These are phyloP conservation scores for Podarcis cretensis DNA, from an alignment of 2,113 vertebrate genomes.

Conservation along the genomic window DNA sequence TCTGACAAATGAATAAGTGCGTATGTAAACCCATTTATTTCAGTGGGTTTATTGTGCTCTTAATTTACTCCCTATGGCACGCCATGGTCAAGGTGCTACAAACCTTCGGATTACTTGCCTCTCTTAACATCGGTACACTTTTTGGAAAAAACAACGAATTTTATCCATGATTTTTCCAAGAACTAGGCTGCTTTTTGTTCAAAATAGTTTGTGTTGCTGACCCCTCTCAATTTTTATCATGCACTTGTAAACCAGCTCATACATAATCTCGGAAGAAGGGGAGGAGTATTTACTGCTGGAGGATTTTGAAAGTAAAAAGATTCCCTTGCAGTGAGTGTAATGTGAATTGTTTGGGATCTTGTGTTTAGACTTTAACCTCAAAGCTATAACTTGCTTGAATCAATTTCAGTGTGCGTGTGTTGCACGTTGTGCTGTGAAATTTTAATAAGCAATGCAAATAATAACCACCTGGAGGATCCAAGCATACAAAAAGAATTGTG, in stretches of 20 bases:
- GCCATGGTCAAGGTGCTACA: not conserved
- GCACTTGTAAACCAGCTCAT: conserved; percentile 82
- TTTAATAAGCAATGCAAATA: conserved; percentile 44
- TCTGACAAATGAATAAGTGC: not conserved
- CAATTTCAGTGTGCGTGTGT: not conserved
- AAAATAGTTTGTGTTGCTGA: conserved; percentile 54
- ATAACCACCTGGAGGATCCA: not conserved
- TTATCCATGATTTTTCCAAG: not conserved
- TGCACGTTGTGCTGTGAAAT: conserved; percentile 74
- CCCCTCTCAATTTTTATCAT: conserved; percentile 76
- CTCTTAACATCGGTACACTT: not conserved
- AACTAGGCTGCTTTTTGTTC: not conserved
- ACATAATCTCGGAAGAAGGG: conserved; percentile 84
- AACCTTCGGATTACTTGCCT: not conserved
- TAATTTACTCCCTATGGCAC: not conserved
- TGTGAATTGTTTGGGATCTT: conserved; percentile 66
- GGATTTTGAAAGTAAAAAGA: conserved; percentile 97
- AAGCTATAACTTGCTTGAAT: conserved; percentile 71
- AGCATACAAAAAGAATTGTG: not conserved
- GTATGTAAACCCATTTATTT: too few relatives aligned
- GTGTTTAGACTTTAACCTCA: conserved; percentile 72
- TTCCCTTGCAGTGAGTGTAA: conserved; percentile 93
- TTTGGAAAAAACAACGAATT: not conserved
- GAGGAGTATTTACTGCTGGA: conserved; percentile 96
- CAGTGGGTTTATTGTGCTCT: not conserved